Percentiles rank a stretch among this genome's conserved stretches.
These are phyloP conservation scores for Chrysaora quinquecirrha DNA, from an alignment of 30 jellyfish, hydroid and myxozoan genomes.

Conservation along the genomic window DNA sequence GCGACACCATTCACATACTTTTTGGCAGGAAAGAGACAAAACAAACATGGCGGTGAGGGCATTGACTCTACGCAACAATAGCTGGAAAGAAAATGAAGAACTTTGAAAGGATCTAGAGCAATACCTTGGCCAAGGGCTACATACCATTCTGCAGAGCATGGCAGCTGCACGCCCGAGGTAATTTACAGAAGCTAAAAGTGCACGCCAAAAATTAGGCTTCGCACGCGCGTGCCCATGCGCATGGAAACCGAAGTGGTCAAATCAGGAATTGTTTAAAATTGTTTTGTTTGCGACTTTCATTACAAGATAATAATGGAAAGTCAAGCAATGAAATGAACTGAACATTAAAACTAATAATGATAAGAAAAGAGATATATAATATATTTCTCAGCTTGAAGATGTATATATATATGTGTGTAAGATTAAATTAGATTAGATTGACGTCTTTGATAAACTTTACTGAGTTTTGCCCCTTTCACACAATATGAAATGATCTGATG, in stretches of 20 bases:
- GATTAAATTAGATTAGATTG: background rate
- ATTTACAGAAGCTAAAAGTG: background rate
- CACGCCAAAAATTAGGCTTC: background rate
- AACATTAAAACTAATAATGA: background rate
- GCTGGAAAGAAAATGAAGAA: no score
- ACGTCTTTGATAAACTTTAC: background rate
- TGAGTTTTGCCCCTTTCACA: conserved; percentile 1
- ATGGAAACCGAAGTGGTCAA: background rate
- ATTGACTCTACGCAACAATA: no score
- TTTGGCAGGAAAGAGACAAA: no score
- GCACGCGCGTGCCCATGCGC: conserved; percentile 5
- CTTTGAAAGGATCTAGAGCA: no score
- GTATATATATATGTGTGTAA: background rate
- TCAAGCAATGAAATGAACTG: background rate
- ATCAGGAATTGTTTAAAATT: background rate
- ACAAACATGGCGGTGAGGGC: no score
- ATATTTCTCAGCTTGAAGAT: background rate
- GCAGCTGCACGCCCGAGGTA: background rate
- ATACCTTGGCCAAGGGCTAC: no score
- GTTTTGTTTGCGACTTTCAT: background rate
- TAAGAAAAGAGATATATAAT: background rate
- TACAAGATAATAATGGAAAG: background rate
- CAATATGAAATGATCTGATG: background rate
- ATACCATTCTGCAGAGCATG: no score
- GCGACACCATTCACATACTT: no score